A percentile compares a stretch with the other conserved stretches of the same genome.
Evolutionary conservation across 1,140 invertebrate species (phyloP).

Genomic region (Bombus waltoni): DNA sequence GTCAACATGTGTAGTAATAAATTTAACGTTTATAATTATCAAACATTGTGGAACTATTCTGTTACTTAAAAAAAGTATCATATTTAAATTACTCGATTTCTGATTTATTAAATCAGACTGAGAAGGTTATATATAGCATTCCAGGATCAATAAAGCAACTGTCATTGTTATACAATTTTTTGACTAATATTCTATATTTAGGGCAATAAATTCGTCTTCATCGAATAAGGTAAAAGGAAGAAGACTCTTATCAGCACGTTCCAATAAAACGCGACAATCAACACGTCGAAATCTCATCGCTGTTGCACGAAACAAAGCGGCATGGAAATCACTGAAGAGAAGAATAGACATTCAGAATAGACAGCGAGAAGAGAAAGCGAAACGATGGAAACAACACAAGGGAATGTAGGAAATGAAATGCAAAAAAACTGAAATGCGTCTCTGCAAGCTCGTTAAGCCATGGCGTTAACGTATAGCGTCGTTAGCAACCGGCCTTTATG

Average conservation of each 20-base stretch:
- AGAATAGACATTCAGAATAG: slow-evolving; percentile 39
- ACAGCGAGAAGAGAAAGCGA: slow-evolving; percentile 38
- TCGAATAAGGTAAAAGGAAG: background rate
- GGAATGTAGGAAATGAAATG: slow-evolving; percentile 47
- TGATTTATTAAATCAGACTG: too few species aligned
- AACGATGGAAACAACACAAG: slow-evolving; percentile 46
- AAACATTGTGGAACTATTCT: too few species aligned
- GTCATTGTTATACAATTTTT: background rate
- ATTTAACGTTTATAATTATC: too few species aligned
- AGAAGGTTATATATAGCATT: too few species aligned
- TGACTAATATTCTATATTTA: background rate
- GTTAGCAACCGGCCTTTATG: slow-evolving; percentile 72
- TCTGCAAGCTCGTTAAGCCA: slow-evolving; percentile 77
- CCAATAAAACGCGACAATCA: background rate
- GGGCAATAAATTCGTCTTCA: background rate
- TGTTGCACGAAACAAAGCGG: slow-evolving; percentile 70
- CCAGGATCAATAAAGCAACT: background rate
- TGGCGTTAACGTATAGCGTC: slow-evolving; percentile 78
- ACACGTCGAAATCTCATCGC: slow-evolving; percentile 4
- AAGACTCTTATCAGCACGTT: background rate
- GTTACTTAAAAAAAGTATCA: too few species aligned
- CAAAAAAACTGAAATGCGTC: slow-evolving; percentile 66
- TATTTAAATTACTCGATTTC: too few species aligned
- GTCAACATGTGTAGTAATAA: too few species aligned
- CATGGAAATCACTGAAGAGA: slow-evolving; percentile 26